Evolutionary conservation across 2,797 vertebrate genomes (phyloP).

Genomic region (Antennarius maculatus): DNA sequence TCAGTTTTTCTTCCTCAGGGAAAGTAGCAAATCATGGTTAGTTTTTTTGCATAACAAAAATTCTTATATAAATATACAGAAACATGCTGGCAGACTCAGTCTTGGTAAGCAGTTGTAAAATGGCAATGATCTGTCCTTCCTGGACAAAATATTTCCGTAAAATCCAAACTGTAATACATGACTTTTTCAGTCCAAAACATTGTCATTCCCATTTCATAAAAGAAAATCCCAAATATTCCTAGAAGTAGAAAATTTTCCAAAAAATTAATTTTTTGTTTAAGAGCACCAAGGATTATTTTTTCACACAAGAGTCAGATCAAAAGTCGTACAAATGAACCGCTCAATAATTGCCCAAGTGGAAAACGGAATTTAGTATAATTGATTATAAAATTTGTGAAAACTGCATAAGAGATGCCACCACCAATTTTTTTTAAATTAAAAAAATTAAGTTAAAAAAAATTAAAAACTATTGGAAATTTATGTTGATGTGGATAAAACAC

Average conservation of each 20-base stretch:
- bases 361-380: neutral
- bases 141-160: slow-evolving; percentile 35
- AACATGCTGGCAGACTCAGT: slow-evolving; percentile 49
- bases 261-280: slow-evolving; percentile 17
- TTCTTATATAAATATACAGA: slow-evolving; percentile 43
- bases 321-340: neutral
- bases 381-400: no score
- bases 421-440: no score
- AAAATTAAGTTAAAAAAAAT: no score
- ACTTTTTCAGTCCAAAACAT: slow-evolving; percentile 27
- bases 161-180: slow-evolving; percentile 49
- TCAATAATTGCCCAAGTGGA: no score
- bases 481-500: no score
- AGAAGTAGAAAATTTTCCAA: neutral
- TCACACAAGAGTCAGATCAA: slow-evolving; percentile 11
- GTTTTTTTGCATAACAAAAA: slow-evolving; percentile 50
- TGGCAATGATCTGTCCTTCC: slow-evolving; percentile 38
- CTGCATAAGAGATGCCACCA: no score
- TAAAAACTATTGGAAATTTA: no score
- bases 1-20: slow-evolving; percentile 44
- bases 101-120: slow-evolving; percentile 43
- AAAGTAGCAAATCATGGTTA: slow-evolving; percentile 39
- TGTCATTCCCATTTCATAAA: slow-evolving; percentile 23
- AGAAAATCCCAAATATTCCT: slow-evolving; percentile 1
- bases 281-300: slow-evolving; percentile 42